phyloP scores from a whole-genome alignment of 2,888 invertebrate genomes.

The Orchesella flavescens region DNA sequence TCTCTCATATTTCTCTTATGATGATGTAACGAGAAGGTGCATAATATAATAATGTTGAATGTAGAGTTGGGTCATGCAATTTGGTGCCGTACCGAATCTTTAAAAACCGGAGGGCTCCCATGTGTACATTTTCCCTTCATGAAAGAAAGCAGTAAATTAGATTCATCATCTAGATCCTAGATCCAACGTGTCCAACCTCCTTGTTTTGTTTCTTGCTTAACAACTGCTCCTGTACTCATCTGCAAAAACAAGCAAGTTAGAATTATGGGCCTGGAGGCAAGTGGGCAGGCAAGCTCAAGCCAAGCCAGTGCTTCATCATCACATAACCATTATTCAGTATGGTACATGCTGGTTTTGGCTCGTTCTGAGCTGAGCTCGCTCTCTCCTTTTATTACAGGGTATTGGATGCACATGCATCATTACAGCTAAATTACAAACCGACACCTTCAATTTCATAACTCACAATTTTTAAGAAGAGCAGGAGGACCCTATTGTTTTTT shows the following conservation, averaged over 20 bases:
- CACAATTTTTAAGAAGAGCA: constrained; percentile 33
- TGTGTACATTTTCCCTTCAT: constrained; percentile 55
- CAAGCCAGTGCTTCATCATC: constrained; percentile 28
- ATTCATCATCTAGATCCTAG: no score
- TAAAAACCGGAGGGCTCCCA: constrained; percentile 33
- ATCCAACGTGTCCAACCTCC: constrained; percentile 24
- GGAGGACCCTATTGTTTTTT: constrained; percentile 37
- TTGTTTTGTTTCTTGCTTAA: constrained; percentile 40
- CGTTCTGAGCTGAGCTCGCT: constrained; percentile 32
- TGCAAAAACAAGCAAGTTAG: constrained; percentile 44
- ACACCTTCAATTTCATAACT: constrained; percentile 65
- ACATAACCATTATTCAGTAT: constrained; percentile 42
- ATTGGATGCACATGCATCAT: constrained; percentile 56
- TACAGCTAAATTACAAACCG: constrained; percentile 61
- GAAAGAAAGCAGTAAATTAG: constrained; percentile 40
- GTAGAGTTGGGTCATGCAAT: not conserved
- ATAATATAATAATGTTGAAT: not conserved
- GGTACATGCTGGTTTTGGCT: constrained; percentile 47
- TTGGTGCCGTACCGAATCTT: constrained; percentile 40
- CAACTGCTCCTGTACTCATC: constrained; percentile 1
- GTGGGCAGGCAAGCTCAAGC: constrained; percentile 23
- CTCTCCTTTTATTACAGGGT: constrained; percentile 33
- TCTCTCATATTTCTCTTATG: constrained; percentile 33
- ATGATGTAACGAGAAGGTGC: constrained; percentile 52
- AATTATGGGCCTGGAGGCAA: not conserved